These are phyloP conservation scores for Panurus biarmicus DNA, from an alignment of 2,113 vertebrate species.

Conservation along the genomic window DNA sequence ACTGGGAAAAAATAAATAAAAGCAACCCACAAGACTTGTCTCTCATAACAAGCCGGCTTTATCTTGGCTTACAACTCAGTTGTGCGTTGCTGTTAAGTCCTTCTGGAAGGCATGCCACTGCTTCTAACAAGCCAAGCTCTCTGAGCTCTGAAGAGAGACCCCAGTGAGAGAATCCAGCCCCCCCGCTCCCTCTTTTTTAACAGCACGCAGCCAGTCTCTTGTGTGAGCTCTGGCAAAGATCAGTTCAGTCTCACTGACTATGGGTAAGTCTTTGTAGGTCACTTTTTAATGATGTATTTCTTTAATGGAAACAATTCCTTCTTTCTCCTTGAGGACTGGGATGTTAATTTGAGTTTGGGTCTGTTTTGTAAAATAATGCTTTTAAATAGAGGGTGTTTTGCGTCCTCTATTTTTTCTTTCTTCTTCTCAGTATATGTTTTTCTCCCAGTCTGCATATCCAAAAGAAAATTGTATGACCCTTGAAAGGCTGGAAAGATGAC, in stretches of 20 bases:
- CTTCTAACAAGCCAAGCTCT: conserved; percentile 18
- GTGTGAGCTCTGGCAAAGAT: conserved; percentile 48
- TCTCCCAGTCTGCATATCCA: not conserved
- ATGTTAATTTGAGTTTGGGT: conserved; percentile 32
- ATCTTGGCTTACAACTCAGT: conserved; percentile 36
- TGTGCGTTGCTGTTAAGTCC: conserved; percentile 37
- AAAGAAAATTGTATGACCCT: not conserved
- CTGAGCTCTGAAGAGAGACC: conserved; percentile 42
- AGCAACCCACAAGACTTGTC: conserved; percentile 24
- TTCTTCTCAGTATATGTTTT: not conserved
- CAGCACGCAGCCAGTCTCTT: conserved; percentile 43
- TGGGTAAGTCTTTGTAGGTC: conserved; percentile 52
- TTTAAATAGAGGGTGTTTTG: not conserved
- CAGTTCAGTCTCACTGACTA: conserved; percentile 22
- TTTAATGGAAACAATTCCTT: conserved; percentile 26
- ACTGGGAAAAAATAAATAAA: conserved; percentile 35
- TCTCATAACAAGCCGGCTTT: conserved; percentile 38
- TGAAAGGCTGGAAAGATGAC: not conserved
- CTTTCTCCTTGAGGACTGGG: not conserved
- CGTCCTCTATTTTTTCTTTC: not conserved
- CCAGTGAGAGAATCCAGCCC: conserved; percentile 29
- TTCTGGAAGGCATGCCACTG: conserved; percentile 31
- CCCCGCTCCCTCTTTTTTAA: conserved; percentile 3
- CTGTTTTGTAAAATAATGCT: not conserved
- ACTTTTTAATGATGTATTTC: conserved; percentile 53